Conservation (phyloP, 1,140 invertebrate genomes). For the Habropoda laboriosa region DNA sequence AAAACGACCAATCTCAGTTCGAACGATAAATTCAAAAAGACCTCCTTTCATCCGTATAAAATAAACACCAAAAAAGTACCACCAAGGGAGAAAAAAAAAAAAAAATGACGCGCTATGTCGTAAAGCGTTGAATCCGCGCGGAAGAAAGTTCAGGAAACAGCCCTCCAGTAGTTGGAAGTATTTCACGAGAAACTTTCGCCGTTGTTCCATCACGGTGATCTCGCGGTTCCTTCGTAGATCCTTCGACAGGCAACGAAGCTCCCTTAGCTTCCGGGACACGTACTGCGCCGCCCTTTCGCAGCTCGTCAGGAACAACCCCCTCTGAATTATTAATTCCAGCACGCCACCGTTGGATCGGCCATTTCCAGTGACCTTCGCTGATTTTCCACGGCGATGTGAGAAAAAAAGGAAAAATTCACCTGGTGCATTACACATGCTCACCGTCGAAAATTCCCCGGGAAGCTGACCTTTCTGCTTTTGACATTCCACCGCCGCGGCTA, state of each 20-base stretch:
- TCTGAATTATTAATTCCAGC: conserved; percentile 15
- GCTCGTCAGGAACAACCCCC: neutral
- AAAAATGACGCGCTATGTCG: too few relatives aligned
- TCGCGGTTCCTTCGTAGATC: neutral
- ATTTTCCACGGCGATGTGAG: neutral
- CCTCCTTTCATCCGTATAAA: neutral
- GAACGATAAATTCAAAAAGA: too few relatives aligned
- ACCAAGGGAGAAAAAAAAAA: neutral
- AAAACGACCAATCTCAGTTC: too few relatives aligned
- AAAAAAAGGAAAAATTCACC: neutral
- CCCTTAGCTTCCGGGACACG: conserved; percentile 14
- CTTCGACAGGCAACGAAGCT: neutral
- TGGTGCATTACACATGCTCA: neutral
- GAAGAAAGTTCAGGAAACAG: neutral
- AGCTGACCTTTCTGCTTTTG: conserved; percentile 23
- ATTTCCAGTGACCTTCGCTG: neutral
- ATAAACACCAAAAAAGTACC: too few relatives aligned
- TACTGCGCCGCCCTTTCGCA: conserved; percentile 6
- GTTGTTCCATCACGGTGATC: neutral
- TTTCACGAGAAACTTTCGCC: neutral
- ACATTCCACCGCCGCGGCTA: neutral
- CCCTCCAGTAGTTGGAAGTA: neutral
- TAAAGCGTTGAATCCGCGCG: neutral
- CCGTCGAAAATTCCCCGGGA: neutral
- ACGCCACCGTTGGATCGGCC: neutral